phyloP scores from a whole-genome alignment of 92 coral and sea anemone species.

The Metridium senile region DNA sequence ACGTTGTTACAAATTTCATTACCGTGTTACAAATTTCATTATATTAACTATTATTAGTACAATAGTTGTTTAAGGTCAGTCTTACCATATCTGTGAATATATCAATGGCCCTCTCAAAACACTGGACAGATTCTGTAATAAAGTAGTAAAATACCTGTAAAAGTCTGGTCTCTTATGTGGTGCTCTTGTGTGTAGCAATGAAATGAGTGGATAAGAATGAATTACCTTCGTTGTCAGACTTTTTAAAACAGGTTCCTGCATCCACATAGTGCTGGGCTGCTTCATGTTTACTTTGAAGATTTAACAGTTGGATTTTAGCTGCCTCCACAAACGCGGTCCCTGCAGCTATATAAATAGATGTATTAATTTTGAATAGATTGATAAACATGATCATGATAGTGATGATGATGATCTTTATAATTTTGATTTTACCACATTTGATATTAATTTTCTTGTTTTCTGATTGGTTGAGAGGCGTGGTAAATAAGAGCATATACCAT shows the following conservation, averaged over 20 bases:
- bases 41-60: not conserved
- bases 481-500: too few species aligned
- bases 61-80: not conserved
- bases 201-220: too few species aligned
- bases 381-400: not conserved
- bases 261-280: slow-evolving; percentile 96
- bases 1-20: too few species aligned
- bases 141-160: not conserved
- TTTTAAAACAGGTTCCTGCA: slow-evolving; percentile 94
- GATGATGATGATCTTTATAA: too few species aligned
- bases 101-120: slow-evolving; percentile 89
- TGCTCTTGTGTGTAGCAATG: not conserved
- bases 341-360: slow-evolving; percentile 67
- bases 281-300: slow-evolving; percentile 89
- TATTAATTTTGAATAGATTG: not conserved
- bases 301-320: slow-evolving; percentile 80
- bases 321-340: slow-evolving; percentile 95
- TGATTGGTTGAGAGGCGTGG: too few species aligned
- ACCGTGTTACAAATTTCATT: too few species aligned
- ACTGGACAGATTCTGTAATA: slow-evolving; percentile 81
- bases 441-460: too few species aligned
- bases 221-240: slow-evolving; percentile 96
- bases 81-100: slow-evolving; percentile 97
- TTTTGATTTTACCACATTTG: too few species aligned
- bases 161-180: not conserved